Base-by-base conservation (phyloP, 35 echinoderm and acorn worm species). In the Apostichopus japonicus region DNA sequence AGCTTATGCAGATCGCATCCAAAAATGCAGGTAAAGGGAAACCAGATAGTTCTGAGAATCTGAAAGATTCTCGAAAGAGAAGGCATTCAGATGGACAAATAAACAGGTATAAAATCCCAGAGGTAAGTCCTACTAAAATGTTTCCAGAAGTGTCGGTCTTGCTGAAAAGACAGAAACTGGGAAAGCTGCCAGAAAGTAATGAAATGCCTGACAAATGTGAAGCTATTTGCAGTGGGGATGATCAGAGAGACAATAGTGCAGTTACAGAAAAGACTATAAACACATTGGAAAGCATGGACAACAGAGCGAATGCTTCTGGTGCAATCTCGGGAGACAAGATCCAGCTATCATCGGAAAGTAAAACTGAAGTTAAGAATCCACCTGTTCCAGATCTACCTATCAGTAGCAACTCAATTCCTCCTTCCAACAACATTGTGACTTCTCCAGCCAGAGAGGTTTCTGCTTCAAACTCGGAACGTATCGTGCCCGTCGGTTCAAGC, bases 71-170 rank as follows among this genome's bases (percentile, higher is more conserved):
- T 58, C 81, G 81, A 14, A 84, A 57, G 23, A 84, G 81, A 57
- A 55, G 81, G 21, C n/a, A 84, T 24, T 84, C 81, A 19, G 81
- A 84, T 59, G 81, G 81, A 84, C 81, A 84, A 6, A 84, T 84
- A 24, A 84, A 84, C 54, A 84, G 21, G 24, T 57, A 54, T 16
- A n/a, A 58, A 23, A 10, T 58, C n/a, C 21, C 81, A 1, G 81
- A 84, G 21, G 54, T 7, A 16, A 17, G 54, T 23, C 78, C 51
- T 33, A 7, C 27, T 52, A 58, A 22, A 15, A 84, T 23, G 23
- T 57, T 57, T 22, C 81, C 54, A 57, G 81, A 84, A 23, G 81
- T 22, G 6, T 2, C 53, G 57, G 17, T 54, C 15, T 84, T 23
- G 7, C n/a, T 52, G 10, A 84, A 84, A 13, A 84, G 56, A 84